phyloP scores from a whole-genome alignment of 1,140 invertebrate genomes.

The Drosophila dunni region DNA sequence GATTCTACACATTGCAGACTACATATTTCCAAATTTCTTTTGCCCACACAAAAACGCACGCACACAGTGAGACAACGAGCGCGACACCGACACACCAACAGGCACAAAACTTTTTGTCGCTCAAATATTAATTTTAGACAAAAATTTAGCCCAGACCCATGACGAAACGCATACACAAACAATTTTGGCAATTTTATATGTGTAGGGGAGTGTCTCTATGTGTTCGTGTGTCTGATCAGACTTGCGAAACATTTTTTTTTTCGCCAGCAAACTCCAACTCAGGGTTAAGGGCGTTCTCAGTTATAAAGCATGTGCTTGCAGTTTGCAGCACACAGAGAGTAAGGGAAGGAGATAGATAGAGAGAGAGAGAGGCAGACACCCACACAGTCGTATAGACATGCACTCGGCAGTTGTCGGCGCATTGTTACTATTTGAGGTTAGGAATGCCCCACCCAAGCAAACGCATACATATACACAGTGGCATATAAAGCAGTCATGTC shows the following conservation, averaged over 20 bases:
- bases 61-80: conserved; percentile 22
- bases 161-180: conserved; percentile 42
- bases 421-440: conserved; percentile 77
- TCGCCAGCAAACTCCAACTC: conserved; percentile 47
- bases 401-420: conserved; percentile 50
- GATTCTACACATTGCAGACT: conserved; percentile 59
- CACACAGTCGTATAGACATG: conserved; percentile 40
- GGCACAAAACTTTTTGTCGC: conserved; percentile 64
- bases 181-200: conserved; percentile 38
- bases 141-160: conserved; percentile 60
- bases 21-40: conserved; percentile 74
- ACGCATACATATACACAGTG: conserved; percentile 20
- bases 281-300: conserved; percentile 75
- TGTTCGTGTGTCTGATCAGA: conserved; percentile 39
- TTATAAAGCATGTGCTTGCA: conserved; percentile 71
- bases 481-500: conserved; percentile 51
- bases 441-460: conserved; percentile 82
- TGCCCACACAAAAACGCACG: conserved; percentile 29
- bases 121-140: conserved; percentile 82
- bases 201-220: conserved; percentile 18
- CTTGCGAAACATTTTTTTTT: conserved; percentile 25
- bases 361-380: conserved; percentile 18
- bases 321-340: conserved; percentile 38
- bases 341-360: conserved; percentile 18
- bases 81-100: conserved; percentile 36